These are phyloP conservation scores for Thumatha senex DNA, from an alignment of 2,888 invertebrate species.

Conservation along the genomic window DNA sequence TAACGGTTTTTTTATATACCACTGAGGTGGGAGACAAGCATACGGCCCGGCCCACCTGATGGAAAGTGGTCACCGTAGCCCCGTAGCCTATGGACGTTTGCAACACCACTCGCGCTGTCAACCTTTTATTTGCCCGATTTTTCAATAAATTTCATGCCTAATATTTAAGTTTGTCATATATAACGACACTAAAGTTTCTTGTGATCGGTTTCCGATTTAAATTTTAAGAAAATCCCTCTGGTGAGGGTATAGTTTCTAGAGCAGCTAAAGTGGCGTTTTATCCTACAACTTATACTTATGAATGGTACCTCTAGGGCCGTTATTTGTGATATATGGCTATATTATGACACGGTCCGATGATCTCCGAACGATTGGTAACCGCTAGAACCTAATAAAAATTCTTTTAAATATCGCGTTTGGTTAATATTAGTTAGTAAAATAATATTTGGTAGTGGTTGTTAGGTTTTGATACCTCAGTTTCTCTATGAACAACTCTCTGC, in stretches of 20 bases:
- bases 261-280: conserved; percentile 40
- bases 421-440: no score
- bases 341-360: conserved; percentile 43
- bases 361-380: conserved; percentile 26
- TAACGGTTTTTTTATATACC: no score
- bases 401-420: no score
- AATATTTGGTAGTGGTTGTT: no score
- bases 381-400: conserved; percentile 22
- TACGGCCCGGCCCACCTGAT: no score
- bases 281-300: conserved; percentile 50
- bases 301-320: conserved; percentile 52
- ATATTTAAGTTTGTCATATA: conserved; percentile 13
- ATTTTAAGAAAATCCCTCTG: conserved; percentile 40
- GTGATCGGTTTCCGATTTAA: conserved; percentile 31
- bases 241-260: conserved; percentile 32
- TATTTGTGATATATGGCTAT: conserved; percentile 50
- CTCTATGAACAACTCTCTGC: no score
- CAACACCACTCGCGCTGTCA: no score
- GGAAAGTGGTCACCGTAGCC: no score
- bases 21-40: no score
- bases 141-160: conserved; percentile 1
- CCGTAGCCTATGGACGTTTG: no score
- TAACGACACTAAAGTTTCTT: conserved; percentile 20
- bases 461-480: no score
- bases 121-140: no score